Evolutionary conservation across 2,888 invertebrate genomes (phyloP).

Genomic region (Catocala fraxini): DNA sequence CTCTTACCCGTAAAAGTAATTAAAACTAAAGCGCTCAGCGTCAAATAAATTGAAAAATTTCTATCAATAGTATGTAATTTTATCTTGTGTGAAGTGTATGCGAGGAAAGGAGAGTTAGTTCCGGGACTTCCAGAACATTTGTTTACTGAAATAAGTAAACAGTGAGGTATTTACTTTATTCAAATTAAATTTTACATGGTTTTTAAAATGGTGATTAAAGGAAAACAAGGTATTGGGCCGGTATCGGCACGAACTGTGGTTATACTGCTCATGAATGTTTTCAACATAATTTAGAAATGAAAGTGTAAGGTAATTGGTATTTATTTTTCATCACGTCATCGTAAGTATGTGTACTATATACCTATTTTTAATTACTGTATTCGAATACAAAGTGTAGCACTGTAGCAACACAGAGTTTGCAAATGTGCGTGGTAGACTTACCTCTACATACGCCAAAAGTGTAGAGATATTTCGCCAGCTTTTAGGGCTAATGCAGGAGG

Average conservation of each 20-base stretch:
- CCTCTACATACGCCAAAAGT: too few species aligned
- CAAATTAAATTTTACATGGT: slow-evolving; percentile 19
- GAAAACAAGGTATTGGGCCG: slow-evolving; percentile 16
- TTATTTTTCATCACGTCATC: background rate
- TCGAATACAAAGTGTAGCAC: background rate
- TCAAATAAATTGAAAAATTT: slow-evolving; percentile 68
- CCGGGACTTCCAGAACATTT: slow-evolving; percentile 12
- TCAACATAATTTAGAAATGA: background rate
- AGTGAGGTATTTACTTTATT: slow-evolving; percentile 29
- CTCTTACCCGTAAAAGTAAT: slow-evolving; percentile 50
- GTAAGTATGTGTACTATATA: background rate
- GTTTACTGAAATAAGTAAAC: slow-evolving; percentile 30
- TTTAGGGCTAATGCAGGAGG: too few species aligned
- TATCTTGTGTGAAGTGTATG: slow-evolving; percentile 1
- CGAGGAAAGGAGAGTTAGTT: background rate
- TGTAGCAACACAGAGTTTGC: too few species aligned
- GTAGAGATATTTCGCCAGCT: too few species aligned
- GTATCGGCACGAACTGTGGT: background rate
- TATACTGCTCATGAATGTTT: background rate
- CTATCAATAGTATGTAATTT: slow-evolving; percentile 29
- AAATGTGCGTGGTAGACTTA: too few species aligned
- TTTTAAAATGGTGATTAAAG: slow-evolving; percentile 27
- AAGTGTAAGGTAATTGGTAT: background rate
- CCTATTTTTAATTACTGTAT: background rate
- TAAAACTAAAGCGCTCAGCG: slow-evolving; percentile 58